Evolutionary conservation across 2,888 invertebrate species (phyloP).

Genomic region (Phyllotreta cruciferae): DNA sequence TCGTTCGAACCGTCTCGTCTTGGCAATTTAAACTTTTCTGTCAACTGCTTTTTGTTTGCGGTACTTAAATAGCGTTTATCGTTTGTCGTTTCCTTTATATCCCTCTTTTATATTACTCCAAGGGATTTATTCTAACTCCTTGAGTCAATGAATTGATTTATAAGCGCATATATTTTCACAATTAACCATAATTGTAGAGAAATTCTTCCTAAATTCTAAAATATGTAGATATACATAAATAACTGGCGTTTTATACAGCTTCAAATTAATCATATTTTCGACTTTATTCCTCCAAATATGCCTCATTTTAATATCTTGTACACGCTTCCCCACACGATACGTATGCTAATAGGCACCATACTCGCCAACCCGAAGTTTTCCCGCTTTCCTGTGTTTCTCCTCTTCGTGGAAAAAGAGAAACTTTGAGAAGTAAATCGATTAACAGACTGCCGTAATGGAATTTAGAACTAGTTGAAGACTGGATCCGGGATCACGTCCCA

Average conservation of each 20-base stretch:
- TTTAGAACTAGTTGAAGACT: constrained; percentile 31
- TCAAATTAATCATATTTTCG: too few species aligned
- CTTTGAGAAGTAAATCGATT: constrained; percentile 31
- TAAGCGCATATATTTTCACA: too few species aligned
- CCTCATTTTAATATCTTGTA: too few species aligned
- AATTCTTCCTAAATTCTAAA: too few species aligned
- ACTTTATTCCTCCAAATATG: too few species aligned
- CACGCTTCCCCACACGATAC: background rate
- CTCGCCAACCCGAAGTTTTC: constrained; percentile 7
- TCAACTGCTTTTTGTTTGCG: constrained; percentile 14
- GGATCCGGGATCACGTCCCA: constrained; percentile 32
- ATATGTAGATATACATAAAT: too few species aligned
- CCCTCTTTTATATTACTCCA: background rate
- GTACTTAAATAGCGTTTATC: constrained; percentile 9
- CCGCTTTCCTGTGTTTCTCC: constrained; percentile 5
- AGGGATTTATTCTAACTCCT: too few species aligned
- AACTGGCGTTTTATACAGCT: too few species aligned
- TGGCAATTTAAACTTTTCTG: constrained; percentile 12
- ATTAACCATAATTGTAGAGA: too few species aligned
- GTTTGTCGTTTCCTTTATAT: constrained; percentile 8
- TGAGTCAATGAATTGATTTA: too few species aligned
- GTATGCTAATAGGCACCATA: constrained; percentile 11
- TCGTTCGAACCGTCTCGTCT: constrained; percentile 13
- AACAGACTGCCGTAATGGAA: constrained; percentile 29
- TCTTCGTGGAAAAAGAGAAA: constrained; percentile 19